Evolutionary conservation across 2,888 invertebrate genomes (phyloP), one percentile per base, ranked within the genome.

Genomic region (Cataglyphis livida): DNA sequence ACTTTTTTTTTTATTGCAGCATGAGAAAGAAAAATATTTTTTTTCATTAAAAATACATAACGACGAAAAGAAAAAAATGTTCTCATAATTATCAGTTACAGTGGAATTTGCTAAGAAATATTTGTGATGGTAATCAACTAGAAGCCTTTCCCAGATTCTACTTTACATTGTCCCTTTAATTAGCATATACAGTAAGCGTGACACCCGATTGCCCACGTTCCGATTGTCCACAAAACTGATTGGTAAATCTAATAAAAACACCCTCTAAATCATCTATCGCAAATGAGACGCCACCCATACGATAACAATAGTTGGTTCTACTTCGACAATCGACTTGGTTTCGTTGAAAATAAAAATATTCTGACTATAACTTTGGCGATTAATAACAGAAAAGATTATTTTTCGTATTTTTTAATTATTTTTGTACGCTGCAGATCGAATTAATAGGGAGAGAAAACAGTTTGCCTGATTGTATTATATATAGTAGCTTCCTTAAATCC

Each of bases 111-210:
- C 78, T 57, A 62, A 10, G 78, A 81, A 83, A 83, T 81, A 84
- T 86, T 87, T 83, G 83, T 84, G 87, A 88, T 83, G 76, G 74
- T 85, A 89, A 89, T 89, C 87, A 89, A 88, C 71, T 87, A 83
- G 88, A 89, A 88, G 83, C 87, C 83, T 75, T 83, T 84, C 82
- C 57, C 87, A 82, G 81, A 65, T 85, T 81, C 83, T 84, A 84
- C 88, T 89, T 83, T 84, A 85, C 84, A 88, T 86, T 88, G 87
- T 82, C 79, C 78, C 85, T 85, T 89, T 89, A 89, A 89, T 88
- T 88, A 89, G 89, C 87, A 89, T 89, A 87, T 88, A 88, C 88
- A 89, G 1, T 48, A 48, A 48, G 48, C 5, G 6, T 48, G 18
- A 48, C 18, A 44, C 15, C 15, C 44, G 5, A 48, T 48, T 48